phyloP scores from a whole-genome alignment of 2,888 invertebrate genomes.

The Mechanitis messenoides region DNA sequence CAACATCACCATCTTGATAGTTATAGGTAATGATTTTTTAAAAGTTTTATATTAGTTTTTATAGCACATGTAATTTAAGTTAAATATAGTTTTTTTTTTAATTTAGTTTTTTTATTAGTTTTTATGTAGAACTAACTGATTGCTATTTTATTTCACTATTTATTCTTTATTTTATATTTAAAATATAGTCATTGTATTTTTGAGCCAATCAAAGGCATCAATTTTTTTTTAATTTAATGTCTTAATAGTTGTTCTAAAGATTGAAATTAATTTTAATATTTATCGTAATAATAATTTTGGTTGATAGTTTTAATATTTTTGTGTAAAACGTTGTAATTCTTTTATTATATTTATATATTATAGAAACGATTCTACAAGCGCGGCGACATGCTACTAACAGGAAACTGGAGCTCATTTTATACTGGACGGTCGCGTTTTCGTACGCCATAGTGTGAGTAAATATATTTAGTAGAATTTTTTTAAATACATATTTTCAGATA shows the following conservation, averaged over 20 bases:
- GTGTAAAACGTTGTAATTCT: background rate
- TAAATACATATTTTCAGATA: background rate
- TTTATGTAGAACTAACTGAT: no score
- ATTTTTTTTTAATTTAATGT: no score
- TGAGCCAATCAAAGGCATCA: no score
- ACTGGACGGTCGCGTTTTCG: constrained; percentile 36
- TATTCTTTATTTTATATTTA: no score
- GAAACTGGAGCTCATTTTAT: constrained; percentile 46
- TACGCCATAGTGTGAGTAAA: constrained; percentile 63
- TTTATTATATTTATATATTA: constrained; percentile 4
- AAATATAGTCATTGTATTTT: no score
- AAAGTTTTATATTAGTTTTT: background rate
- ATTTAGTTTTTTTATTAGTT: no score
- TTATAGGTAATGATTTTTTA: constrained; percentile 25
- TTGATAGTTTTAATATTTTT: background rate
- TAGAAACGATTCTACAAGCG: constrained; percentile 65
- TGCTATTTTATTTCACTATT: no score
- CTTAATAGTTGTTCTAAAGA: no score
- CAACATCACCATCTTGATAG: constrained; percentile 64
- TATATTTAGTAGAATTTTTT: background rate
- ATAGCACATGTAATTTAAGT: background rate
- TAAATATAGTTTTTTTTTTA: no score
- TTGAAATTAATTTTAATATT: no score
- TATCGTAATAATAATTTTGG: background rate
- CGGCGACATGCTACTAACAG: constrained; percentile 47